Evolutionary conservation across 2,113 vertebrate species (phyloP).

Genomic region (Conger conger): DNA sequence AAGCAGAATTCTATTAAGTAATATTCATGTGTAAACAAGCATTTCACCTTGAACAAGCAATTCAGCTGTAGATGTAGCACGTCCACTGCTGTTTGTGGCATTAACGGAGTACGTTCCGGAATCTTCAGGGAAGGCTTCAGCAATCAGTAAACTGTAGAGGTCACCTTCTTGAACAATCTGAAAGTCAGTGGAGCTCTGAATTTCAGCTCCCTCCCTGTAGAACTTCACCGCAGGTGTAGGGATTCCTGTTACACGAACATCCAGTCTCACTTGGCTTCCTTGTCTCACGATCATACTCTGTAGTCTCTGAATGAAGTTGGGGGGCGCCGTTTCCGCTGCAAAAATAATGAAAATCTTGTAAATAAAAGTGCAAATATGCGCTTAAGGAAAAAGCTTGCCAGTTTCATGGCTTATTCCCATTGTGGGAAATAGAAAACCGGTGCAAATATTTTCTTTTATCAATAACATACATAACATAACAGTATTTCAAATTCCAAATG

Average conservation of each 20-base stretch:
- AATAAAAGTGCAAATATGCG: neutral
- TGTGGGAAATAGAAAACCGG: neutral
- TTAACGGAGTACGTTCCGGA: slow-evolving; percentile 96
- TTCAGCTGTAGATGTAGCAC: slow-evolving; percentile 94
- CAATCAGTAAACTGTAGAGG: slow-evolving; percentile 87
- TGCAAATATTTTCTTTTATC: no score
- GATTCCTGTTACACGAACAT: slow-evolving; percentile 84
- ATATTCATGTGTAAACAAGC: neutral
- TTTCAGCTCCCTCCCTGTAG: slow-evolving; percentile 85
- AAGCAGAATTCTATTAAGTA: slow-evolving; percentile 3
- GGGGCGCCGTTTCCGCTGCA: slow-evolving; percentile 78
- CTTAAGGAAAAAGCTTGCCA: neutral
- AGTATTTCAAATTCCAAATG: no score
- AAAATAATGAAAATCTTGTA: neutral
- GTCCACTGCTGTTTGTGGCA: slow-evolving; percentile 91
- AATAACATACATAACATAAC: no score
- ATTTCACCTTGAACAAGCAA: slow-evolving; percentile 87
- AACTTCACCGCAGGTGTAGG: slow-evolving; percentile 90
- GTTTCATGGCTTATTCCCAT: neutral
- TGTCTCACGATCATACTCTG: slow-evolving; percentile 81
- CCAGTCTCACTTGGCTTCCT: slow-evolving; percentile 80
- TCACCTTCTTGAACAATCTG: slow-evolving; percentile 89
- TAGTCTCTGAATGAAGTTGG: slow-evolving; percentile 81
- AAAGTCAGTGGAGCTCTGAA: slow-evolving; percentile 83
- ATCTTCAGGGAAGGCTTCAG: slow-evolving; percentile 91